phyloP scores from a whole-genome alignment of 2,113 vertebrate species.

The Alligator mississippiensis region DNA sequence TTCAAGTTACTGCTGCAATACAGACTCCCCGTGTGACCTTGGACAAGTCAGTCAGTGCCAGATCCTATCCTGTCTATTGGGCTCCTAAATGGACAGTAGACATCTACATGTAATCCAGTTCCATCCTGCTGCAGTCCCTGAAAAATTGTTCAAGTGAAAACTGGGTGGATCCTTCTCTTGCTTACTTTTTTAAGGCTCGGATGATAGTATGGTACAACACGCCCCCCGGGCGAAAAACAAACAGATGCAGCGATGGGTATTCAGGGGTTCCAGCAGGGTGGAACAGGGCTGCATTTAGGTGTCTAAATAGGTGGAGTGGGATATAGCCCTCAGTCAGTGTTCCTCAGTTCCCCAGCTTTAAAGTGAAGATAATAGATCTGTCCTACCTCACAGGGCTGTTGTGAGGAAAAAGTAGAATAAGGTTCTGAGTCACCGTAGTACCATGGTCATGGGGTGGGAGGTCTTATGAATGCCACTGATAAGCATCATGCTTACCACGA shows the following conservation, averaged over 20 bases:
- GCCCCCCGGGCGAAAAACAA: too few relatives aligned
- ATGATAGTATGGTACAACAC: too few relatives aligned
- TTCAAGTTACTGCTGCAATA: not conserved
- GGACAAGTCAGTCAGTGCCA: not conserved
- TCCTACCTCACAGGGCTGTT: not conserved
- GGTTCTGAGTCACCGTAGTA: not conserved
- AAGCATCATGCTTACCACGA: not conserved
- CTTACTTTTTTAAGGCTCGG: too few relatives aligned
- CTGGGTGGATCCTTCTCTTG: too few relatives aligned
- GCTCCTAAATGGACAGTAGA: too few relatives aligned
- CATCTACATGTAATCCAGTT: too few relatives aligned
- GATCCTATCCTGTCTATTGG: too few relatives aligned
- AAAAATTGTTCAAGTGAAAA: too few relatives aligned
- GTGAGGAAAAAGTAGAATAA: not conserved
- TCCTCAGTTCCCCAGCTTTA: not conserved
- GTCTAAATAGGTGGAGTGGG: not conserved
- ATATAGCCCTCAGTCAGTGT: not conserved
- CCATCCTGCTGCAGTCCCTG: too few relatives aligned
- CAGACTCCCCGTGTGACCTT: not conserved
- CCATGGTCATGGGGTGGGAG: not conserved
- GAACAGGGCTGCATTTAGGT: not conserved
- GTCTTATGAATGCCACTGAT: not conserved
- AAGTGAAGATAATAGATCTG: not conserved
- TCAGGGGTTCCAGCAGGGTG: too few relatives aligned
- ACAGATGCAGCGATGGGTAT: too few relatives aligned